Conservation (phyloP, 2,888 invertebrate species). For the Drosophila setosimentum region DNA sequence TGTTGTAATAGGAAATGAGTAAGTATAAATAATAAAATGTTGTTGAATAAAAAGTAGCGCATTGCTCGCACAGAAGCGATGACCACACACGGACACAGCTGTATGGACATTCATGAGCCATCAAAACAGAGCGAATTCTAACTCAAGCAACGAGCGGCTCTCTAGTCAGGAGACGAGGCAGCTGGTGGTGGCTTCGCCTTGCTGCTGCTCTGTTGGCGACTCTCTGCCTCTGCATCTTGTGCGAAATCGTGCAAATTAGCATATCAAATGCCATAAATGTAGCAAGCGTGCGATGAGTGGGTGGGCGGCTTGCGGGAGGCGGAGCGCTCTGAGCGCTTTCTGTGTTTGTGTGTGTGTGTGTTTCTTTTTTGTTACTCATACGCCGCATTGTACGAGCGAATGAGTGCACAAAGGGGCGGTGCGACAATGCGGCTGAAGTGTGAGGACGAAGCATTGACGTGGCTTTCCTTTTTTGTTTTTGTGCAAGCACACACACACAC, state of each 20-base stretch:
- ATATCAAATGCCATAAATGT: constrained; percentile 77
- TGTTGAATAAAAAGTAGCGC: constrained; percentile 6
- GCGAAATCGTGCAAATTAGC: constrained; percentile 77
- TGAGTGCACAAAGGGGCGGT: constrained; percentile 75
- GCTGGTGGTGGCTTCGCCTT: constrained; percentile 61
- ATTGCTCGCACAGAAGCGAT: background rate
- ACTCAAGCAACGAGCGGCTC: constrained; percentile 43
- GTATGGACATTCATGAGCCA: constrained; percentile 24
- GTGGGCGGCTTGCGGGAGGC: constrained; percentile 14
- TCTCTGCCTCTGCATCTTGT: constrained; percentile 47
- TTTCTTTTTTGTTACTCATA: constrained; percentile 71
- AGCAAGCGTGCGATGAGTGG: constrained; percentile 24
- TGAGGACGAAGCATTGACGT: constrained; percentile 45
- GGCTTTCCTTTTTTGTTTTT: constrained; percentile 35
- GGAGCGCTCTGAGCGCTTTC: constrained; percentile 20
- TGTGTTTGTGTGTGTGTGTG: constrained; percentile 44
- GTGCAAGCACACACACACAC: constrained; percentile 14
- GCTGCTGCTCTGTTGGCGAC: constrained; percentile 25
- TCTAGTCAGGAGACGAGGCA: constrained; percentile 27
- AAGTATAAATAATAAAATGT: background rate
- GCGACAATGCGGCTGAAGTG: constrained; percentile 41
- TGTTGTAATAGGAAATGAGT: background rate
- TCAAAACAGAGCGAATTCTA: constrained; percentile 57
- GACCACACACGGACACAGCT: background rate
- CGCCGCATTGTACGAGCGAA: constrained; percentile 74